These are phyloP conservation scores for Cygnus olor DNA, from an alignment of 2,797 vertebrate species.

Conservation along the genomic window DNA sequence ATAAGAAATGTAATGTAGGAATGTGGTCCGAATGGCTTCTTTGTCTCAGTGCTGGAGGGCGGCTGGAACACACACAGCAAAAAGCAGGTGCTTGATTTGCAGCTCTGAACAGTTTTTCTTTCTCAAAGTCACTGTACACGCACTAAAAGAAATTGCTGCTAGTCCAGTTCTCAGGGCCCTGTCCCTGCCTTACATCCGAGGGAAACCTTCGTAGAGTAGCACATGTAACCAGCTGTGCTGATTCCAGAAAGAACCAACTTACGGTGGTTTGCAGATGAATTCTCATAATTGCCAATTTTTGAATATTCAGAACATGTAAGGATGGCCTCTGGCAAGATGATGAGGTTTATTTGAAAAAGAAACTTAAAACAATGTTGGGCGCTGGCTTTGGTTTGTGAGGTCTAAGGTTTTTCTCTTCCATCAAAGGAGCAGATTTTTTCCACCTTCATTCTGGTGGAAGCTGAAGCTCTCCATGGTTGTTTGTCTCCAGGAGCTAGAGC, in stretches of 20 bases:
- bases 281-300: background rate
- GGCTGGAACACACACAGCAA: constrained; percentile 32
- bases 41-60: constrained; percentile 16
- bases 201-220: background rate
- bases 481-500: constrained; percentile 1
- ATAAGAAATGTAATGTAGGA: background rate
- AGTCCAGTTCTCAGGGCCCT: background rate
- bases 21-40: constrained; percentile 41
- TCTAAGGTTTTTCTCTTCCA: background rate
- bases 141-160: background rate
- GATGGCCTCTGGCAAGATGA: background rate
- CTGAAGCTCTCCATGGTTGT: background rate
- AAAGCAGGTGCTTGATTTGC: constrained; percentile 46
- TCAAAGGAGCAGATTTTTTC: background rate
- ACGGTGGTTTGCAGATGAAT: background rate
- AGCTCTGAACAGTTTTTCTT: background rate
- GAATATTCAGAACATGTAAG: background rate
- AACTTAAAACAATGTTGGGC: background rate
- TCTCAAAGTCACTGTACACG: background rate
- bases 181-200: background rate
- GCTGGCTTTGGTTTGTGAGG: background rate
- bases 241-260: background rate
- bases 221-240: background rate
- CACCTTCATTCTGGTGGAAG: background rate
- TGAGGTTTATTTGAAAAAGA: background rate